Evolutionary conservation across 2,797 vertebrate species (phyloP), one percentile per base, ranked within the genome.

Genomic region (Merluccius polli): DNA sequence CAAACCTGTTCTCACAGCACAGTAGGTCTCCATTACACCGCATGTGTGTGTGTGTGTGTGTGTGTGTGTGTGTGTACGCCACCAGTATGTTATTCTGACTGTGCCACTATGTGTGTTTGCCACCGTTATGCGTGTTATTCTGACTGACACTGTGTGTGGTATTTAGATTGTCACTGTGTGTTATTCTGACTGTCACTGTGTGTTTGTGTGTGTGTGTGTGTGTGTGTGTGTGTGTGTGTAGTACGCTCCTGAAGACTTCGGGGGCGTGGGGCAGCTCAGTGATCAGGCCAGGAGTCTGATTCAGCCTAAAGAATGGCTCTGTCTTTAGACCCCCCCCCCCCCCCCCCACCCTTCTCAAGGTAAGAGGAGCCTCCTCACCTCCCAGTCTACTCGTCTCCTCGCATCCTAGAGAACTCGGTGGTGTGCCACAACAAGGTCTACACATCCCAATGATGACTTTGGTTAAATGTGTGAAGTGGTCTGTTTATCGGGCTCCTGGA

Each of bases 261-360:
- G 94, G 94, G 89, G 92, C 92, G 78, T 99, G 92, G 91, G 98
- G 94, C 96, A 96, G 94, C 93, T 97, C 93, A 95, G 89, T 88
- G 97, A 98, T 90, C 95, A 96, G 91, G 92, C 95, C 92, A 94
- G 96, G 91, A 96, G 95, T 94, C 93, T 98, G 93, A 95, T 97
- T 94, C 97, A 98, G 94, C 95, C 97, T 92, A 99, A 99, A 96
- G 97, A 99, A 91, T 99, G 97, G 97, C 95, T 99, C 93, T 99
- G 97, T 95, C 96, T 99, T 89, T 99, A 98, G 94, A 88, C 94
- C 87, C 86, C 84, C 88, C 68, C 83, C 80, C 79, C 86, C 82
- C 89, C 52, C 4, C 71, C 71, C 71, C 71, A n/a, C 32, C 32
- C 32, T 13, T 65, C 32, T 21, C 70, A 94, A 97, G 95, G 95